These are phyloP conservation scores for Acrobasis consociella DNA, from an alignment of 2,888 invertebrate species.

Conservation along the genomic window DNA sequence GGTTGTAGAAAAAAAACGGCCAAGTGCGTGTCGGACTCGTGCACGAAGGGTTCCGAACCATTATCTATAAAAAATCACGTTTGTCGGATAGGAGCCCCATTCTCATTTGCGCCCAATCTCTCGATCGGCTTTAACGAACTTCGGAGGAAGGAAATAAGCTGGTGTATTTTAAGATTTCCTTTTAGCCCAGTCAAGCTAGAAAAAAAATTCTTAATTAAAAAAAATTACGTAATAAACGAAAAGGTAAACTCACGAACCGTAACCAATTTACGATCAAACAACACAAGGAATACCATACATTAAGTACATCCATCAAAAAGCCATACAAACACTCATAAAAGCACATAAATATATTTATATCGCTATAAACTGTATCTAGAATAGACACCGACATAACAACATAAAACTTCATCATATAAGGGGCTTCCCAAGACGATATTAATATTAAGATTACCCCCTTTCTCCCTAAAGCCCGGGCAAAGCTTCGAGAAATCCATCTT, in stretches of 20 bases:
- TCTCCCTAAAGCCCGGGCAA: slow-evolving; percentile 45
- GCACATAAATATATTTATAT: slow-evolving; percentile 30
- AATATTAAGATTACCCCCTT: slow-evolving; percentile 61
- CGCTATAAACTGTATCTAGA: slow-evolving; percentile 41
- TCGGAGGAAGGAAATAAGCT: too few relatives aligned
- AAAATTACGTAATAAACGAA: too few relatives aligned
- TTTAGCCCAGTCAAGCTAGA: too few relatives aligned
- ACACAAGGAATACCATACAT: slow-evolving; percentile 2
- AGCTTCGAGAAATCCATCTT: slow-evolving; percentile 26
- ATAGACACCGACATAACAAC: slow-evolving; percentile 40
- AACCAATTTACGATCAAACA: background rate
- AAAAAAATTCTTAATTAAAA: too few relatives aligned
- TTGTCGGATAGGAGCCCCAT: too few relatives aligned
- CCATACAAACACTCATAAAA: slow-evolving; percentile 29
- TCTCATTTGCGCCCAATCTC: too few relatives aligned
- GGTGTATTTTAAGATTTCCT: too few relatives aligned
- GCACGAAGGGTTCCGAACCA: too few relatives aligned
- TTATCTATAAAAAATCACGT: too few relatives aligned
- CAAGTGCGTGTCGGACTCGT: too few relatives aligned
- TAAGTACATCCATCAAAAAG: slow-evolving; percentile 20
- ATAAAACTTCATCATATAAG: slow-evolving; percentile 60
- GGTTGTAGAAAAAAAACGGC: too few relatives aligned
- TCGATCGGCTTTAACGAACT: too few relatives aligned
- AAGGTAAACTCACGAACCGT: background rate
- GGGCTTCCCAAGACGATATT: slow-evolving; percentile 61